Base-by-base conservation (phyloP, 2,888 invertebrate species). In the Isoperla grammatica region DNA sequence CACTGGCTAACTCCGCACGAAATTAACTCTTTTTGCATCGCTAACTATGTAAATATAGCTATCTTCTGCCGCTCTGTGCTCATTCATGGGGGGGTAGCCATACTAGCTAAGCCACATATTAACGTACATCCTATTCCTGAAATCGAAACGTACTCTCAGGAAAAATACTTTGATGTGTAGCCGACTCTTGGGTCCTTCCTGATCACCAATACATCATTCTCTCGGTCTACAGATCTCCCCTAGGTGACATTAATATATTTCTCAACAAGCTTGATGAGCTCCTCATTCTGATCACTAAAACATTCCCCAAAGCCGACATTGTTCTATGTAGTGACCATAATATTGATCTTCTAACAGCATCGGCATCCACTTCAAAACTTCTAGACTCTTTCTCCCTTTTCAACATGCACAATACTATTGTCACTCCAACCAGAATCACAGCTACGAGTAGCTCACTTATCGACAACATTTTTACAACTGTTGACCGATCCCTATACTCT, bases 401-500 rank as follows among this genome's bases (percentile, higher is more conserved):
- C 23, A 23, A 49, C 12, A 22, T 49, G 1, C 49, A n/a, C 12
- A 29, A 49, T 5, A 49, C 49, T 5, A 29, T 49, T 12, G n/a
- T 15, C 23, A 22, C 29, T 8, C 49, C 35, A 15, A 49, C 49
- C 15, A 23, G 35, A 15, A 29, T 49, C 23, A 49, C 35, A 4
- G 2, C 29, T n/a, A 11, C 22, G n/a, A 29, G 23, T n/a, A 9
- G 23, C 29, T 29, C 49, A n/a, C 49, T 35, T 5, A 49, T 49
- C n/a, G 23, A 49, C 35, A 29, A 49, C 13, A 49, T 49, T 15
- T 49, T 49, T 15, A 49, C 49, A 12, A 29, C 49, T 15, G 15
- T 23, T 13, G 3, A 15, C 12, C 29, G 12, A 12, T 12, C 22
- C 2, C 5, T 2, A n/a, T n/a, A 12, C 4, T 11, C 11, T 11